Base-by-base conservation (phyloP, 2,888 invertebrate genomes). In the Dromius quadrimaculatus region DNA sequence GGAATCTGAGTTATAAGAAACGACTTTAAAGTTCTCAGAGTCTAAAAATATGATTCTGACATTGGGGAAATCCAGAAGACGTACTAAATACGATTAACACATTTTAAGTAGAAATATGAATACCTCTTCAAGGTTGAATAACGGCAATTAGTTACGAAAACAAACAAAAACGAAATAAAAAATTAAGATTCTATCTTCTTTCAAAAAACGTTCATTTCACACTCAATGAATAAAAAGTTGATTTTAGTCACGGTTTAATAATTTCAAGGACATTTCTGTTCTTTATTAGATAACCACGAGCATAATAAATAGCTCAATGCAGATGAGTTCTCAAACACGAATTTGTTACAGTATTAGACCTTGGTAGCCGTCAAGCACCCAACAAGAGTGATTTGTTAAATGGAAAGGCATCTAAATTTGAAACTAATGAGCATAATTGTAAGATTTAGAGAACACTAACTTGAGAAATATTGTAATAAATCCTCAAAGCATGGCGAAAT, bases 191-290 rank as follows among this genome's bases (percentile, higher is more conserved):
- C 11, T 28, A 54, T 54, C 50, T 54, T 54, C 57, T 17, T 4
- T 15, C 19, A 4, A 36, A 59, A 50, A 59, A 59, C 34, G 36
- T 59, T 17, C 36, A 59, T 5, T 3, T 19, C 38, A 62, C 20
- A 23, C 13, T n/a, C 6, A 62, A 20, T 62, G 38, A 62, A 41
- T 62, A 62, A 62, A 41, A 62, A 28, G 34, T n/a, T n/a, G 41
- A 50, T 50, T 32, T 64, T 50, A 64, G 50, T 50, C 22, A 64
- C 64, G 50, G 64, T 17, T 64, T n/a, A 41, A 64, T 15, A 64
- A 22, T 19, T 20, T 19, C 64, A 64, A 64, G 64, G 64, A n/a
- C 59, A 17, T 63, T 15, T 13, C 8, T 41, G 28, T 63, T 28
- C 17, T 57, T 32, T 28, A 28, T 45, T 2, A 41, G 28, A 63